phyloP scores from a whole-genome alignment of 2,888 invertebrate species.

The Phortica okadai region DNA sequence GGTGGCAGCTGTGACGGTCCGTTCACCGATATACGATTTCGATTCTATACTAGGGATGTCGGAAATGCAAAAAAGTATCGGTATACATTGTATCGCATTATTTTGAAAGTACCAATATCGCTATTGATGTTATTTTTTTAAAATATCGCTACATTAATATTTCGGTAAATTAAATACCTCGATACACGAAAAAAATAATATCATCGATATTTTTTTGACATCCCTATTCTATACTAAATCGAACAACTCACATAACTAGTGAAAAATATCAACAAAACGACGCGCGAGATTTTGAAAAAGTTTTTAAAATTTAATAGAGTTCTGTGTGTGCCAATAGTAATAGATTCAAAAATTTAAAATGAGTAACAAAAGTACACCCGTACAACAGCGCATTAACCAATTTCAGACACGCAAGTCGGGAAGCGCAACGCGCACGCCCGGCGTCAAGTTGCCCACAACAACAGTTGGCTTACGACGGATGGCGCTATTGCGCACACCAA shows the following conservation, averaged over 20 bases:
- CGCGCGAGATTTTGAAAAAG: too few species aligned
- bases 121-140: not conserved
- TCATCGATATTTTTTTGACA: too few species aligned
- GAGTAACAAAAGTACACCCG: constrained; percentile 60
- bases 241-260: not conserved
- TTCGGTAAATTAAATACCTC: too few species aligned
- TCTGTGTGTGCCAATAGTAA: not conserved
- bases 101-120: not conserved
- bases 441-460: constrained; percentile 32
- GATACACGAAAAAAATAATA: too few species aligned
- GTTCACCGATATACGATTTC: too few species aligned
- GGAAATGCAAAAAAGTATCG: too few species aligned
- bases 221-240: too few species aligned
- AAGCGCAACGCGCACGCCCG: constrained; percentile 47
- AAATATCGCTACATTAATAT: too few species aligned
- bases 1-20: too few species aligned
- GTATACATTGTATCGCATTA: too few species aligned
- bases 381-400: constrained; percentile 58
- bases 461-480: constrained; percentile 48
- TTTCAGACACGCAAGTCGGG: constrained; percentile 52
- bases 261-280: not conserved
- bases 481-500: constrained; percentile 46
- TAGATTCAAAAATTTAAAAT: constrained; percentile 38
- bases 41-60: too few species aligned
- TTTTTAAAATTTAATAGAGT: too few species aligned